Percentiles rank a stretch among this genome's conserved stretches.
phyloP scores from a whole-genome alignment of 2,888 invertebrate species.

The Chymomyza amoena region DNA sequence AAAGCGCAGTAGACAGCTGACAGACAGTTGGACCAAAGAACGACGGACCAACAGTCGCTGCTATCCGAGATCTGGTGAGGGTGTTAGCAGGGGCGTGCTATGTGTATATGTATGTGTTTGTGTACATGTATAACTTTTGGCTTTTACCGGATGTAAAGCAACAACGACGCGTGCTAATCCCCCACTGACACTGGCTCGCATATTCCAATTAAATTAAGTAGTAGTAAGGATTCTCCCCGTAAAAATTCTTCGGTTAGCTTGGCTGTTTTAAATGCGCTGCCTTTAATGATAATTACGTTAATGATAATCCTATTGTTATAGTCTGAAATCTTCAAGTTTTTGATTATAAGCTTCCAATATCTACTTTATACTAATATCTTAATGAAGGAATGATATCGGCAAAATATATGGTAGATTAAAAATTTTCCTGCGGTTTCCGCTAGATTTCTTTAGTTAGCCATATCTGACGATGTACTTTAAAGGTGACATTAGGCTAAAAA shows the following conservation, averaged over 20 bases:
- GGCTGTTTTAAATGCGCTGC: not conserved
- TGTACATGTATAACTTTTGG: slow-evolving; percentile 39
- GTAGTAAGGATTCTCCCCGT: slow-evolving; percentile 55
- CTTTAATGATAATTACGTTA: not conserved
- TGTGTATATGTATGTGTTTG: not conserved
- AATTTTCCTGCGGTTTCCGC: no score
- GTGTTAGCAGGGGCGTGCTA: slow-evolving; percentile 7
- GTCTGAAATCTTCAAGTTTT: not conserved
- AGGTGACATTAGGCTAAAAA: no score
- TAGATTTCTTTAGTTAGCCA: no score
- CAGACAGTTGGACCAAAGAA: slow-evolving; percentile 36
- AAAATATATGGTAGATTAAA: no score
- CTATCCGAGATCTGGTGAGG: not conserved
- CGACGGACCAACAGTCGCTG: not conserved
- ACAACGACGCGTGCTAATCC: slow-evolving; percentile 50
- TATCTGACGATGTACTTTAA: no score
- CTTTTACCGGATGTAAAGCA: slow-evolving; percentile 3
- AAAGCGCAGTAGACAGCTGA: slow-evolving; percentile 66
- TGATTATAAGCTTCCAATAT: no score
- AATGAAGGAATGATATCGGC: no score
- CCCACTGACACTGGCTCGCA: slow-evolving; percentile 48
- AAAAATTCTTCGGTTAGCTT: slow-evolving; percentile 7
- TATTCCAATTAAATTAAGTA: slow-evolving; percentile 72
- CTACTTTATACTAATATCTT: no score
- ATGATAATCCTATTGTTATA: not conserved